A percentile compares a stretch with the other conserved stretches of the same genome.
phyloP scores from a whole-genome alignment of 1,140 invertebrate species.

The Brachionus angularis region DNA sequence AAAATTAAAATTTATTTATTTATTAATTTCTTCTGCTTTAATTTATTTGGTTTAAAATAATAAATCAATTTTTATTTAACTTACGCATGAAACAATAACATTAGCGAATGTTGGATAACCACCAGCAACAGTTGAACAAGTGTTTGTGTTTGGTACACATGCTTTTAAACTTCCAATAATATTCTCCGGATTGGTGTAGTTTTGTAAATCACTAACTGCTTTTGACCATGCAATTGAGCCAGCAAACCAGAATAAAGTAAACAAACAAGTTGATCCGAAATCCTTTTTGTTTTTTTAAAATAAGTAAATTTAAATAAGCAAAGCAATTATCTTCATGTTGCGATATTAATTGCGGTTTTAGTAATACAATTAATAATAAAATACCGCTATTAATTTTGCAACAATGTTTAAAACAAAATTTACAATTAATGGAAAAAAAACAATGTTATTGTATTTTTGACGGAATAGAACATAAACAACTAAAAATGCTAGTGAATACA shows the following conservation, averaged over 20 bases:
- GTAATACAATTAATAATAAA: too few species aligned
- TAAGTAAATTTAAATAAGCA: background rate
- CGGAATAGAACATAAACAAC: constrained; percentile 31
- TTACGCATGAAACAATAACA: constrained; percentile 36
- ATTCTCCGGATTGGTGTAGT: background rate
- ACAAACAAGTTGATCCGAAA: constrained; percentile 8
- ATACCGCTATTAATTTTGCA: too few species aligned
- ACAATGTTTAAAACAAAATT: background rate
- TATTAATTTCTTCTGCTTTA: too few species aligned
- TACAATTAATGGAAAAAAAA: constrained; percentile 30
- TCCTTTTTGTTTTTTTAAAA: background rate
- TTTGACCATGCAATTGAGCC: constrained; percentile 38
- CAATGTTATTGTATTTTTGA: constrained; percentile 31
- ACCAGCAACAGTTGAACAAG: background rate
- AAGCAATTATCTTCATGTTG: too few species aligned
- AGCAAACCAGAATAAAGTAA: constrained; percentile 39
- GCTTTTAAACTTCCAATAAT: background rate
- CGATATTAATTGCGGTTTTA: background rate
- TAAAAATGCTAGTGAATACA: constrained; percentile 20
- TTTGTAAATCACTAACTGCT: constrained; percentile 4
- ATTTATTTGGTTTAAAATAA: background rate
- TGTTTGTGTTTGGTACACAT: background rate
- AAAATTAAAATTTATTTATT: background rate
- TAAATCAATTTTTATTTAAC: background rate
- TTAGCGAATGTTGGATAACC: constrained; percentile 20